Base-by-base conservation (phyloP, 1,140 invertebrate species). In the Drosophila guanche region DNA sequence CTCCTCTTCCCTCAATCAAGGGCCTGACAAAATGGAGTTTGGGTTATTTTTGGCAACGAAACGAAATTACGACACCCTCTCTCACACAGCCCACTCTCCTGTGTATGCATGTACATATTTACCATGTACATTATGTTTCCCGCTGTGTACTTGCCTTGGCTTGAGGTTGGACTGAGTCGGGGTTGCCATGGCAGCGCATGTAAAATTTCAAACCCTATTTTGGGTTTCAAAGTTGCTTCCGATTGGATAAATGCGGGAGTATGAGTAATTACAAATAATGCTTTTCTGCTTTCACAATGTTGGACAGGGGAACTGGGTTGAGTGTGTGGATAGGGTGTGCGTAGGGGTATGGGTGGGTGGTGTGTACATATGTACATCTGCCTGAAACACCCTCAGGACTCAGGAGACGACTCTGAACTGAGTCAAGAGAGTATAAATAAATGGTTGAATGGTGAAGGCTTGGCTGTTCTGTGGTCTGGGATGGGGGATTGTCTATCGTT, bases 201-300 rank as follows among this genome's bases (percentile, higher is more conserved):
- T 37, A 55, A 75, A 89, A 88, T 89, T 88, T 83, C 79, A 88
- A 88, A 88, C 83, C 83, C 83, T 88, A 88, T 88, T 86, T 90
- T 81, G 75, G 89, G 89, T 90, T 90, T 86, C 67, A 90, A 90
- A 90, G 89, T 80, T 74, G 80, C 84, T 88, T 88, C 83, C 83
- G 89, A 90, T 90, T 90, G 89, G 89, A 79, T 89, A 72, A 73
- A 83, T 75, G 63, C 65, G 71, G 80, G 74, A 79, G 89, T 89
- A 83, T 90, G 89, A 65, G 89, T 76, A 90, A 90, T 90, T 90
- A 89, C 84, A 88, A 89, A 89, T 85, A 89, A 89, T 81, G 57
- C 72, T 59, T 58, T 37, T 53, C 54, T 47, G 14, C 23, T 40
- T 51, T 22, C 25, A 37, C 20, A 33, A 20, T 20, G 29, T 25